A percentile compares a stretch with the other conserved stretches of the same genome.
These are phyloP conservation scores for Phlogophora meticulosa DNA, from an alignment of 2,888 invertebrate species.

Conservation along the genomic window DNA sequence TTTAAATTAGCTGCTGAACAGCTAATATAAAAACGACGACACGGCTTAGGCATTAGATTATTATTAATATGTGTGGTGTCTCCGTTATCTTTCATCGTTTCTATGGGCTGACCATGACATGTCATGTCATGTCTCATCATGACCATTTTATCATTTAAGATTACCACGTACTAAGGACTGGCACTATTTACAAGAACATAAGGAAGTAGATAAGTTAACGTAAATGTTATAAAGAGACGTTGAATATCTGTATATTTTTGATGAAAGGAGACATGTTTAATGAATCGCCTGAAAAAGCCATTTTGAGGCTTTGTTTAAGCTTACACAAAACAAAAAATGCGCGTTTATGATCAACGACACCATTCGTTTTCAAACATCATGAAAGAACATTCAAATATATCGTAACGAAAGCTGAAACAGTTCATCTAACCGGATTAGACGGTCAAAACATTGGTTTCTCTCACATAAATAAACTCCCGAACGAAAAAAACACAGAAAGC, in stretches of 20 bases:
- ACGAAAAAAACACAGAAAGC: conserved; percentile 59
- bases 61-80: no score
- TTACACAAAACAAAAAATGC: not conserved
- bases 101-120: no score
- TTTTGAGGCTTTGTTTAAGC: no score
- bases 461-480: conserved; percentile 39
- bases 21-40: no score
- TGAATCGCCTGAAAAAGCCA: no score
- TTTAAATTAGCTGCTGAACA: no score
- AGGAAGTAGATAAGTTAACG: conserved; percentile 24
- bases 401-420: not conserved
- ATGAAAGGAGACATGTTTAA: not conserved
- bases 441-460: conserved; percentile 26
- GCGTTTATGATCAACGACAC: not conserved
- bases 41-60: no score
- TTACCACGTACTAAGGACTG: conserved; percentile 5
- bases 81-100: no score
- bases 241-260: conserved; percentile 2
- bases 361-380: not conserved
- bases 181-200: conserved; percentile 9
- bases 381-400: not conserved
- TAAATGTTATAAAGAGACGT: conserved; percentile 15
- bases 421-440: not conserved
- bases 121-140: no score
- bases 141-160: not conserved